phyloP scores from a whole-genome alignment of 2,797 vertebrate genomes.

The Odontamblyopus rebecca region DNA sequence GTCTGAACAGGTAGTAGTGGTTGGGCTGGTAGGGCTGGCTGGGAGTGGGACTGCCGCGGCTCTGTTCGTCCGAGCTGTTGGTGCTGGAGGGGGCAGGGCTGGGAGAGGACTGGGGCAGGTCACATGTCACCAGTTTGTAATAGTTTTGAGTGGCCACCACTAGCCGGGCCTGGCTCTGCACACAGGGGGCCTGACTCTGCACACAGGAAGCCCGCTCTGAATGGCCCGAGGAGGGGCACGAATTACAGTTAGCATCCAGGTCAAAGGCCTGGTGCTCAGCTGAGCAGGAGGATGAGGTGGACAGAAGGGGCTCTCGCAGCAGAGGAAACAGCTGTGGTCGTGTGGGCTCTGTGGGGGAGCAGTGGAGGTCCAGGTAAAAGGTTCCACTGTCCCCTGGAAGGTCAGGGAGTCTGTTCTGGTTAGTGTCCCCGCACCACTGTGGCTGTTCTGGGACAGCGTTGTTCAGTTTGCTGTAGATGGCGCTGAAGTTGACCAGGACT shows the following conservation, averaged over 20 bases:
- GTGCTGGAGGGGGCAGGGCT: slow-evolving; percentile 90
- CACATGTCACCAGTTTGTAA: slow-evolving; percentile 96
- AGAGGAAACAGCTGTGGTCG: slow-evolving; percentile 41
- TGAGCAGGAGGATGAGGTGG: slow-evolving; percentile 74
- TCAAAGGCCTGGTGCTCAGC: slow-evolving; percentile 78
- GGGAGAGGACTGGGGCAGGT: slow-evolving; percentile 94
- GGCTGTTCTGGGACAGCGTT: slow-evolving; percentile 79
- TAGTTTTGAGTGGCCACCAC: slow-evolving; percentile 98
- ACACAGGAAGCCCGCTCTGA: slow-evolving; percentile 81
- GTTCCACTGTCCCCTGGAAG: slow-evolving; percentile 82
- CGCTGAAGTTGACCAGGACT: slow-evolving; percentile 94
- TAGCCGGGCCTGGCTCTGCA: slow-evolving; percentile 92
- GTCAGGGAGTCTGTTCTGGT: slow-evolving; percentile 84
- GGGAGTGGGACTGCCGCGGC: slow-evolving; percentile 82
- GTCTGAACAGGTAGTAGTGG: slow-evolving; percentile 94
- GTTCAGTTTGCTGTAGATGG: slow-evolving; percentile 93
- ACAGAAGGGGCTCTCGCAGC: slow-evolving; percentile 75
- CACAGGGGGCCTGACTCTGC: slow-evolving; percentile 80
- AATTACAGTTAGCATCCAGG: slow-evolving; percentile 95
- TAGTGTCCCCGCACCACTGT: slow-evolving; percentile 57
- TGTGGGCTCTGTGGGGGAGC: slow-evolving; percentile 85
- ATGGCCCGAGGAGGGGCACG: slow-evolving; percentile 81
- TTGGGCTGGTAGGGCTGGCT: slow-evolving; percentile 83
- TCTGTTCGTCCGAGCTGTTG: slow-evolving; percentile 92
- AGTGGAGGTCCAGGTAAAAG: slow-evolving; percentile 95